phyloP scores from a whole-genome alignment of 2,113 vertebrate species.

The Paradisaea rubra region DNA sequence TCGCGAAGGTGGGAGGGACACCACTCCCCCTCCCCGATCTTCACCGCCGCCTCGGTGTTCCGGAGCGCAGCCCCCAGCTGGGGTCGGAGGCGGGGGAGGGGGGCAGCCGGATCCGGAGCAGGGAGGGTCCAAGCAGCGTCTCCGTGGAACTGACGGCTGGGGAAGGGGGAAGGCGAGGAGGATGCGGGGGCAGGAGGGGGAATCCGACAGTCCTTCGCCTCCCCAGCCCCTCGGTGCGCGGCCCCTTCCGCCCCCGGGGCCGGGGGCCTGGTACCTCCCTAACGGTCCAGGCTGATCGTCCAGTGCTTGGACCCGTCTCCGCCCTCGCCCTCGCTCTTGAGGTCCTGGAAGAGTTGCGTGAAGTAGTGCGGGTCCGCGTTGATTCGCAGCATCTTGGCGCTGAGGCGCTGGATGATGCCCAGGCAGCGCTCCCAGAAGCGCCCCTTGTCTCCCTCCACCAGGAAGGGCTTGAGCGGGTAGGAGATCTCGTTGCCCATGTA shows the following conservation, averaged over 20 bases:
- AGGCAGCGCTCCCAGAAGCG: slow-evolving; percentile 93
- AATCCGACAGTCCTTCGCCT: neutral
- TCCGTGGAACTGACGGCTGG: neutral
- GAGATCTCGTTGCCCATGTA: slow-evolving; percentile 99
- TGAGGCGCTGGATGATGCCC: slow-evolving; percentile 88
- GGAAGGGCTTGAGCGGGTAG: slow-evolving; percentile 96
- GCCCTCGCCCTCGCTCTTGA: slow-evolving; percentile 88
- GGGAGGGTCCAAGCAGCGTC: neutral
- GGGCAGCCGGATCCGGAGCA: slow-evolving; percentile 4
- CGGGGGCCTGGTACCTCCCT: slow-evolving; percentile 49
- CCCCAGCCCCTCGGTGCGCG: neutral
- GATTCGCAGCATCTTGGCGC: slow-evolving; percentile 92
- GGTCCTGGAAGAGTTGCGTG: slow-evolving; percentile 95
- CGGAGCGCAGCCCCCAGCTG: neutral
- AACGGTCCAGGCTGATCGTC: slow-evolving; percentile 88
- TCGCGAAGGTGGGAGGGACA: neutral
- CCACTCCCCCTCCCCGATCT: neutral
- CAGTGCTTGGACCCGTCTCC: slow-evolving; percentile 73
- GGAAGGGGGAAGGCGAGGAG: neutral
- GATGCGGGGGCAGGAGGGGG: neutral
- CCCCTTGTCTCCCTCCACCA: slow-evolving; percentile 89
- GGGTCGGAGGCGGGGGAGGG: neutral
- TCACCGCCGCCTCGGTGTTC: neutral
- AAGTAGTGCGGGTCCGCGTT: slow-evolving; percentile 96
- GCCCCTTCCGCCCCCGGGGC: neutral